A percentile compares a stretch with the other conserved stretches of the same genome.
Conservation (phyloP, 2,797 vertebrate species). For the Podarcis lilfordi region DNA sequence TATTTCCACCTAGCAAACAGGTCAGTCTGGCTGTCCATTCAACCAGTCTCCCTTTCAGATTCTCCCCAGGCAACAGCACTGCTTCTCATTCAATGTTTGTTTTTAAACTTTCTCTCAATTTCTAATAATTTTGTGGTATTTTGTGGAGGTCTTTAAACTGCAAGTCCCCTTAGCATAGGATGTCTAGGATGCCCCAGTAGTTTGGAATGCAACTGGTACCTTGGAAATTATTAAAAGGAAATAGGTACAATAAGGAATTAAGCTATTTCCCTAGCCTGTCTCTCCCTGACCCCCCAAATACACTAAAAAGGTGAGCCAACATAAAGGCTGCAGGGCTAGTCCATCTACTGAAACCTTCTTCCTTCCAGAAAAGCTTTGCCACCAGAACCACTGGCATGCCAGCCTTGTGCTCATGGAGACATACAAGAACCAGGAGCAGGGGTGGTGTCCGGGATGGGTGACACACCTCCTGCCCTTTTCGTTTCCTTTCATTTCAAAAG, state of each 20-base stretch:
- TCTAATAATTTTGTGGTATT: slow-evolving; percentile 4
- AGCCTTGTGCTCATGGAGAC: background rate
- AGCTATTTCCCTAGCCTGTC: background rate
- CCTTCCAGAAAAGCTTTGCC: background rate
- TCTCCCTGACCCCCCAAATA: background rate
- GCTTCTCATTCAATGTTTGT: background rate
- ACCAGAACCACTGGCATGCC: background rate
- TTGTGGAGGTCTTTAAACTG: slow-evolving; percentile 43
- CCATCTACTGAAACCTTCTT: background rate
- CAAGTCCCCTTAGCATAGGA: slow-evolving; percentile 42
- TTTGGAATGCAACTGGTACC: slow-evolving; percentile 58
- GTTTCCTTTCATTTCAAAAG: no score
- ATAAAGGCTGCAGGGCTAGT: background rate
- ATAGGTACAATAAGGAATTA: background rate
- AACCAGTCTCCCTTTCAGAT: background rate
- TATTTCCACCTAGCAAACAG: background rate
- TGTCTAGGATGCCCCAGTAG: slow-evolving; percentile 37
- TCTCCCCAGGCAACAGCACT: background rate
- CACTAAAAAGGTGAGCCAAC: background rate
- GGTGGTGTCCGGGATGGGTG: no score
- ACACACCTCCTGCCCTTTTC: no score
- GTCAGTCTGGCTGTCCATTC: no score
- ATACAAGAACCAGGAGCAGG: background rate
- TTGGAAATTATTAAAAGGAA: slow-evolving; percentile 44
- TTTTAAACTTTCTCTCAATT: background rate